Percentiles rank a stretch among this genome's conserved stretches.
Evolutionary conservation across 2,113 vertebrate genomes (phyloP).

Genomic region (Accipiter virgatus): DNA sequence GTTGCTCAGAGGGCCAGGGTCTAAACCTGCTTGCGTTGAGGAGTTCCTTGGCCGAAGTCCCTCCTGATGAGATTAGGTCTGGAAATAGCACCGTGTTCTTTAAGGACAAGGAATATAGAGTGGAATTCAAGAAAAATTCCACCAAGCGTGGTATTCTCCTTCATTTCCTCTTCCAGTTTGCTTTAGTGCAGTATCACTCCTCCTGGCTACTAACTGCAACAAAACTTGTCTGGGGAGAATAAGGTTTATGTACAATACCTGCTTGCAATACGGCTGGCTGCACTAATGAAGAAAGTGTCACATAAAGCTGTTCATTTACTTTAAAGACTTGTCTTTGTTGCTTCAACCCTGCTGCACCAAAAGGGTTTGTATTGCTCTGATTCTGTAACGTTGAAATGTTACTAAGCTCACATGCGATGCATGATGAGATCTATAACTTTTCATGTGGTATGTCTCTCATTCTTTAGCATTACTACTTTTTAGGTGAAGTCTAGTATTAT

Average conservation of each 20-base stretch:
- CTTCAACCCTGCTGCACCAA: neutral
- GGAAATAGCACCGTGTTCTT: neutral
- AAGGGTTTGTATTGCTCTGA: too few relatives aligned
- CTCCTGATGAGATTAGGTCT: neutral
- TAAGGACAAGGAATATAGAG: neutral
- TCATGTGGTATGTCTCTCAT: too few relatives aligned
- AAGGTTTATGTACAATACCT: neutral
- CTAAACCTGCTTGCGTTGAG: neutral
- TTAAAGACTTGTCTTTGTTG: neutral
- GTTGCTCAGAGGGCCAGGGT: neutral
- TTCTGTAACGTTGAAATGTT: too few relatives aligned
- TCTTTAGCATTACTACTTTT: too few relatives aligned
- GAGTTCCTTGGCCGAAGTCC: neutral
- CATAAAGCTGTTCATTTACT: neutral
- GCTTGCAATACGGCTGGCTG: neutral
- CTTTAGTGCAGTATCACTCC: neutral
- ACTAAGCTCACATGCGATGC: too few relatives aligned
- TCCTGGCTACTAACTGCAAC: neutral
- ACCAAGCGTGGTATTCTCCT: neutral
- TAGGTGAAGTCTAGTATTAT: neutral
- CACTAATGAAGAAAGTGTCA: neutral
- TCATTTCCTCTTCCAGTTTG: constrained; percentile 20
- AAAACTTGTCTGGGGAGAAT: neutral
- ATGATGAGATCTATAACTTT: too few relatives aligned
- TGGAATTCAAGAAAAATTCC: constrained; percentile 39